Conservation (phyloP, 1,140 invertebrate species). For the Phthorimaea operculella region DNA sequence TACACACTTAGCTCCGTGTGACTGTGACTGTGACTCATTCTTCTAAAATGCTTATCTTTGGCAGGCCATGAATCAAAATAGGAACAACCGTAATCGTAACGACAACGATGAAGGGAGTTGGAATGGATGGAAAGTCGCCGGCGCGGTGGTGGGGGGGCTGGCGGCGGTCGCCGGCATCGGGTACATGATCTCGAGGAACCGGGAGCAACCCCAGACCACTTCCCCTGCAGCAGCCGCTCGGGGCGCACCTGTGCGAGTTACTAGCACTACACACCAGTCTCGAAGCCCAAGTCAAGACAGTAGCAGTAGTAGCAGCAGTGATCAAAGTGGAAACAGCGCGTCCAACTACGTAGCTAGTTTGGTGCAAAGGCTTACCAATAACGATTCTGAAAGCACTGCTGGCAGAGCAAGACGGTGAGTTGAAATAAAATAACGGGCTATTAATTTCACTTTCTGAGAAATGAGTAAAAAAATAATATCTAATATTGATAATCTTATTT, state of each 20-base stretch:
- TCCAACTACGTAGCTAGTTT: no score
- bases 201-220: background rate
- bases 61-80: background rate
- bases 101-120: background rate
- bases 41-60: no score
- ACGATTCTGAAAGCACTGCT: no score
- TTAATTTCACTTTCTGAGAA: no score
- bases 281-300: background rate
- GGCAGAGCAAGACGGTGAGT: no score
- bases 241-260: background rate
- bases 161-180: background rate
- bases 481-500: background rate
- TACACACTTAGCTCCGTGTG: no score
- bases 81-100: background rate
- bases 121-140: background rate
- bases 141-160: background rate
- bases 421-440: no score
- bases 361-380: no score
- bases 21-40: no score
- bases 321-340: no score
- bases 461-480: no score
- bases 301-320: no score
- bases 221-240: background rate
- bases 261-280: background rate
- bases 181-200: background rate